Evolutionary conservation across 2,797 vertebrate species (phyloP), one percentile per base, ranked within the genome.

Genomic region (Leptodactylus fallax): DNA sequence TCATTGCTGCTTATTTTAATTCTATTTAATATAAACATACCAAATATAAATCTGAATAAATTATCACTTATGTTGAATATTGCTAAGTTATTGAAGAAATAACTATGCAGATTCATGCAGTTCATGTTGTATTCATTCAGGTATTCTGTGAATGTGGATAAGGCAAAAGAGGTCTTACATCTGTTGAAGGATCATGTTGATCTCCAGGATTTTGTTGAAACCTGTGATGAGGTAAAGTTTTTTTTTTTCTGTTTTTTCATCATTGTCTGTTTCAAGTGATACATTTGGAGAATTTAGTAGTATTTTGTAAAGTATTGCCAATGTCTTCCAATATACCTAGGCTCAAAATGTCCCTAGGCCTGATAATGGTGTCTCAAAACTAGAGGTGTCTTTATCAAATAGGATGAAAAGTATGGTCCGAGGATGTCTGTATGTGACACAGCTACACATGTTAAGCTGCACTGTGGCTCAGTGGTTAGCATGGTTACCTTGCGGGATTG

Each of bases 181-280:
- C 95, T 96, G 89, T 96, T 99, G 79, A 93, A 91, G 91, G 97
- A 99, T 93, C 98, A 99, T 93, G 95, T 96, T 0, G 97, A 96
- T 89, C 95, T 99, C 76, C 97, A 97, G 92, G 96, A 96, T 91
- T 99, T 99, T 93, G 94, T 99, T 86, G 98, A 99, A 92, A 97
- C 97, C 93, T 97, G 97, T 86, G 97, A 96, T 74, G 98, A 99
- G 95, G 98, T 99, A 90, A 89, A 13, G 9, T 19, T 17, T 27
- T n/a, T n/a, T 7, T n/a, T 76, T 47, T 45, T 6, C 36, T 27
- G 1, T 27, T 36, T 36, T n/a, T 36, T 36, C 36, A 36, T 36
- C 36, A 36, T 36, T 36, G 36, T 4, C 36, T 36, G 36, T 36
- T 36, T 36, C 10, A 27, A 25, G 12, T 27, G 12, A 10, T n/a